Evolutionary conservation across 2,888 invertebrate genomes (phyloP).

Genomic region (Archips crataeganus): DNA sequence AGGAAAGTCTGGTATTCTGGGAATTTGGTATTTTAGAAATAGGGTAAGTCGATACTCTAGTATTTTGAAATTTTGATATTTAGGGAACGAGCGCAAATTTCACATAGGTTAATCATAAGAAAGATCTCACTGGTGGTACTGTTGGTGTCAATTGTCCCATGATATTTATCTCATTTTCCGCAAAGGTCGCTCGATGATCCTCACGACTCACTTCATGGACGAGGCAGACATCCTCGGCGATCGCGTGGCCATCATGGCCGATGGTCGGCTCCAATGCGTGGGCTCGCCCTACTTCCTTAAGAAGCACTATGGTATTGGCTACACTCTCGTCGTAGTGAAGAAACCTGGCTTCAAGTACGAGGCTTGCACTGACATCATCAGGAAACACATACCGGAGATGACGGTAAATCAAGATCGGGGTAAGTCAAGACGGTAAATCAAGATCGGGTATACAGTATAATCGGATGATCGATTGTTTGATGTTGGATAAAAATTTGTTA

Average conservation of each 20-base stretch:
- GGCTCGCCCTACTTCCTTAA: constrained; percentile 94
- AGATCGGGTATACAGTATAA: too few species aligned
- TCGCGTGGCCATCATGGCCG: constrained; percentile 94
- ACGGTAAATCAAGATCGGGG: constrained; percentile 85
- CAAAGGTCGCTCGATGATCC: constrained; percentile 90
- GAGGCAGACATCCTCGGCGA: constrained; percentile 96
- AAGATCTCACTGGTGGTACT: too few species aligned
- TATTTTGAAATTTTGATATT: too few species aligned
- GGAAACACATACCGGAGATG: constrained; percentile 88
- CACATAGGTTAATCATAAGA: too few species aligned
- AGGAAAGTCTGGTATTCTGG: too few species aligned
- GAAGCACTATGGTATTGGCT: constrained; percentile 94
- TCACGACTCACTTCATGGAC: constrained; percentile 96
- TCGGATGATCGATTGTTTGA: too few species aligned
- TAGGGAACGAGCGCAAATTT: too few species aligned
- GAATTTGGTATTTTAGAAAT: too few species aligned
- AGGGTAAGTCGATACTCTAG: too few species aligned
- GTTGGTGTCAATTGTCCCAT: background rate
- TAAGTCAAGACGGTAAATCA: too few species aligned
- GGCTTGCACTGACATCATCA: constrained; percentile 84
- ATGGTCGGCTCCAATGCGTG: constrained; percentile 91
- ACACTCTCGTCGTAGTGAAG: constrained; percentile 88
- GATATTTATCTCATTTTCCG: too few species aligned
- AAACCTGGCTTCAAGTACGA: constrained; percentile 62
- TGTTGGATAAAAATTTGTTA: too few species aligned